Evolutionary conservation across 2,888 invertebrate species (phyloP).

Genomic region (Imbricaverruca yamaguchii): DNA sequence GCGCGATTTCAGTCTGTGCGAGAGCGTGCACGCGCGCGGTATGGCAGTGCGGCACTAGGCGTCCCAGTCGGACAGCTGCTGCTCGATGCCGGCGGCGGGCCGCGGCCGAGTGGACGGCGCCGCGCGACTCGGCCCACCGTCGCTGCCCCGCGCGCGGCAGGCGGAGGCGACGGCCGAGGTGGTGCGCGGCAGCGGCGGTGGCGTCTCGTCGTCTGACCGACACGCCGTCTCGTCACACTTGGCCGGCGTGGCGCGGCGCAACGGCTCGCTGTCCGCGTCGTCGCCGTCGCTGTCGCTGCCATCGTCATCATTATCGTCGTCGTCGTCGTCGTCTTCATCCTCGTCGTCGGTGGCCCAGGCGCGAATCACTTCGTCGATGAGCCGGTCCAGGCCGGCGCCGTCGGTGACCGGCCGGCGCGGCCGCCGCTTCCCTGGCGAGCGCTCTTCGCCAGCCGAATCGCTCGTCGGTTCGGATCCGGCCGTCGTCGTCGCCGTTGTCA

Average conservation of each 20-base stretch:
- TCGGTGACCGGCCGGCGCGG: neutral
- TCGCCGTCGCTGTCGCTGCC: neutral
- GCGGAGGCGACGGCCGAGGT: neutral
- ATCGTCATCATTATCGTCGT: neutral
- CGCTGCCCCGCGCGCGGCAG: no score
- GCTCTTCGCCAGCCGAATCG: neutral
- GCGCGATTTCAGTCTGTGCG: neutral
- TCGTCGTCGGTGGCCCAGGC: neutral
- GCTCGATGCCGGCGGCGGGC: neutral
- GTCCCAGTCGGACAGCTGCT: constrained; percentile 17
- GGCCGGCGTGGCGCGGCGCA: neutral
- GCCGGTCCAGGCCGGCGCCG: neutral
- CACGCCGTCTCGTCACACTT: neutral
- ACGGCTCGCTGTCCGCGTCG: neutral
- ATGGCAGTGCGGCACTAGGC: neutral
- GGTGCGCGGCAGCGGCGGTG: neutral
- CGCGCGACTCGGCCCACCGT: neutral
- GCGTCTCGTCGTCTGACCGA: neutral
- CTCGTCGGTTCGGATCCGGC: neutral
- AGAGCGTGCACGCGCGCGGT: no score
- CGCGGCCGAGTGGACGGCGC: neutral
- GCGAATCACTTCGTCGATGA: constrained; percentile 2
- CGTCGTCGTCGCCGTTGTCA: neutral
- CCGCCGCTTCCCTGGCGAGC: neutral
- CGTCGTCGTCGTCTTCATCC: neutral